Conservation (phyloP, 2,888 invertebrate species). For the Neria commutata region DNA sequence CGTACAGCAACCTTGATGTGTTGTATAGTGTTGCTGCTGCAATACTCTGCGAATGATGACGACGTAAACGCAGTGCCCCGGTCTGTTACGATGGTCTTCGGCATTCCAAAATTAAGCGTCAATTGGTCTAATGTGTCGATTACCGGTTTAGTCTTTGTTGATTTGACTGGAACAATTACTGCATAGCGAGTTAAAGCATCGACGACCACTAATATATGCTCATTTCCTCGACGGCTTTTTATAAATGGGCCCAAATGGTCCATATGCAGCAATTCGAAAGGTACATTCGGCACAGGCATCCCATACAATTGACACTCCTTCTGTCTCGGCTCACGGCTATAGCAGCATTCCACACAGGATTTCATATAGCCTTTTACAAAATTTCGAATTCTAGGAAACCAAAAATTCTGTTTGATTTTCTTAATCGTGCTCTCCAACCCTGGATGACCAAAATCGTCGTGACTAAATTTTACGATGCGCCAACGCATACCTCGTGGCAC, state of each 20-base stretch:
- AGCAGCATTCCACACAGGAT: conserved; percentile 13
- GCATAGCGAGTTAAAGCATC: conserved; percentile 27
- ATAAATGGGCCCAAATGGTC: conserved; percentile 35
- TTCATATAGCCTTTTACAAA: conserved; percentile 23
- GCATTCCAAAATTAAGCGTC: conserved; percentile 22
- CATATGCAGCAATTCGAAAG: conserved; percentile 29
- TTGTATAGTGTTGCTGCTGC: not conserved
- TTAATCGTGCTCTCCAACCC: conserved; percentile 10
- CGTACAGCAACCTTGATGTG: not conserved
- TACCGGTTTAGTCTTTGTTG: conserved; percentile 32
- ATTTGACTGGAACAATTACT: conserved; percentile 17
- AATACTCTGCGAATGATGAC: not conserved
- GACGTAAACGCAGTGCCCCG: conserved; percentile 25
- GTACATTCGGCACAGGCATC: conserved; percentile 15
- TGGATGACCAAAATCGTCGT: conserved; percentile 16
- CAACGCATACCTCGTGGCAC: conserved; percentile 13
- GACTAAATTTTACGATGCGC: conserved; percentile 16
- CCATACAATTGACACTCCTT: conserved; percentile 21
- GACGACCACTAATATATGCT: conserved; percentile 22
- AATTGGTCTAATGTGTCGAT: conserved; percentile 20
- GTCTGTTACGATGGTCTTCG: conserved; percentile 19
- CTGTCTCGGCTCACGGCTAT: conserved; percentile 7
- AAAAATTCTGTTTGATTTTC: conserved; percentile 6
- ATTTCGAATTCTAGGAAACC: conserved; percentile 18
- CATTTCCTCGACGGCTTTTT: conserved; percentile 17